Conservation (phyloP, 2,797 vertebrate species). For the Leucoraja ocellata region DNA sequence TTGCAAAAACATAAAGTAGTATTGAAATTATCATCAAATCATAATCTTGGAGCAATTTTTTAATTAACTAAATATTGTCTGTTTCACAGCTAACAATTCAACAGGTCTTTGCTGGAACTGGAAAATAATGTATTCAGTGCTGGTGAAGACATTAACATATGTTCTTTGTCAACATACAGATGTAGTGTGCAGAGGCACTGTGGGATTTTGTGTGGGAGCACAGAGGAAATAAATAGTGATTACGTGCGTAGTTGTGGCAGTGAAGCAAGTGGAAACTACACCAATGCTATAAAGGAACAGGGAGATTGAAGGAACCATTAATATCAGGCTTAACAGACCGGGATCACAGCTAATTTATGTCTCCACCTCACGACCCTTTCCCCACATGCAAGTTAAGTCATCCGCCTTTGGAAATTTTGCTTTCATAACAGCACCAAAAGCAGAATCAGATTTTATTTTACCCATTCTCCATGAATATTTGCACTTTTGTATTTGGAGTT, state of each 20-base stretch:
- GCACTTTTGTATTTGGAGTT: neutral
- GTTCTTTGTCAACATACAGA: neutral
- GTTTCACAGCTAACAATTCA: neutral
- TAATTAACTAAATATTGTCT: neutral
- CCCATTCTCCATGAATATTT: neutral
- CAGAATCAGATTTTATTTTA: neutral
- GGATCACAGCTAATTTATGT: neutral
- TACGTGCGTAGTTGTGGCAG: neutral
- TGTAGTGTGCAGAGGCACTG: neutral
- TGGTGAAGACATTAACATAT: neutral
- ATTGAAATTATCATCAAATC: neutral
- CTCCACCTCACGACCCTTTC: neutral
- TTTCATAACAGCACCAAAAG: neutral
- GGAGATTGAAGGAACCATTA: neutral
- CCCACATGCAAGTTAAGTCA: neutral
- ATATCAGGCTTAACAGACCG: neutral
- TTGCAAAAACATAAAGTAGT: neutral
- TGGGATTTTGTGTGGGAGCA: conserved; percentile 19
- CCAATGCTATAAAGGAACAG: neutral
- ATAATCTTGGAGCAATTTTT: neutral
- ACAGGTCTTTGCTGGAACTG: neutral
- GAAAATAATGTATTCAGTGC: neutral
- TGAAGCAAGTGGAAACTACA: conserved; percentile 1
- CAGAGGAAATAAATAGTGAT: neutral
- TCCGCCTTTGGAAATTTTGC: neutral